phyloP scores from a whole-genome alignment of 1,140 invertebrate species.

The Papilio dardanus region DNA sequence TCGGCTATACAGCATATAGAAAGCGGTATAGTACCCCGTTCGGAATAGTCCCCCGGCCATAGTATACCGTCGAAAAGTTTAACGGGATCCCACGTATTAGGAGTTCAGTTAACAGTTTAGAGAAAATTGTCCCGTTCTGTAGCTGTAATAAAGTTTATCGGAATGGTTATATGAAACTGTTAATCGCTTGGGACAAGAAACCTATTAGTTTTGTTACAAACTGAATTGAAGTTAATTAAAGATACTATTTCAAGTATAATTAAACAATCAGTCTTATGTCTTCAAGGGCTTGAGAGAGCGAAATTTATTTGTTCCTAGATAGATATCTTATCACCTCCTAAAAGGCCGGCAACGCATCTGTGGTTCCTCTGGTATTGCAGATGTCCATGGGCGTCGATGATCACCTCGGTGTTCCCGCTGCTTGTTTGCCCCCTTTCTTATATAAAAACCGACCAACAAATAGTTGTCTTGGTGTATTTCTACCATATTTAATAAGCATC shows the following conservation, averaged over 20 bases:
- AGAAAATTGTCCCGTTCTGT: slow-evolving; percentile 25
- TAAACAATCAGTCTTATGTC: background rate
- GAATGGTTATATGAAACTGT: background rate
- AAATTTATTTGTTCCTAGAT: background rate
- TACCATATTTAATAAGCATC: too few species aligned
- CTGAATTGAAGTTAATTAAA: slow-evolving; percentile 9
- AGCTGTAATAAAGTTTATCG: slow-evolving; percentile 29
- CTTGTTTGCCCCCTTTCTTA: too few species aligned
- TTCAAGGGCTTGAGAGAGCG: background rate
- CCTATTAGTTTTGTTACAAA: slow-evolving; percentile 4
- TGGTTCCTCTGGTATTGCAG: too few species aligned
- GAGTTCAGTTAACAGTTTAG: slow-evolving; percentile 35
- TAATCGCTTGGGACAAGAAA: background rate
- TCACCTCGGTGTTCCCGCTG: too few species aligned
- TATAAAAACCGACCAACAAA: too few species aligned
- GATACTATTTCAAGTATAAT: background rate
- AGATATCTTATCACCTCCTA: too few species aligned
- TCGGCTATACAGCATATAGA: slow-evolving; percentile 33
- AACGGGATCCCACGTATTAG: slow-evolving; percentile 25
- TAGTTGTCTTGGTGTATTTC: too few species aligned
- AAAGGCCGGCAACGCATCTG: too few species aligned
- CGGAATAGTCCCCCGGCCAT: slow-evolving; percentile 4
- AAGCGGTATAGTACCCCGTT: background rate
- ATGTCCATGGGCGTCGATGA: too few species aligned
- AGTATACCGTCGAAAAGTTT: slow-evolving; percentile 25